phyloP scores from a whole-genome alignment of 2,113 vertebrate genomes.

The Leptobrachium leishanense region DNA sequence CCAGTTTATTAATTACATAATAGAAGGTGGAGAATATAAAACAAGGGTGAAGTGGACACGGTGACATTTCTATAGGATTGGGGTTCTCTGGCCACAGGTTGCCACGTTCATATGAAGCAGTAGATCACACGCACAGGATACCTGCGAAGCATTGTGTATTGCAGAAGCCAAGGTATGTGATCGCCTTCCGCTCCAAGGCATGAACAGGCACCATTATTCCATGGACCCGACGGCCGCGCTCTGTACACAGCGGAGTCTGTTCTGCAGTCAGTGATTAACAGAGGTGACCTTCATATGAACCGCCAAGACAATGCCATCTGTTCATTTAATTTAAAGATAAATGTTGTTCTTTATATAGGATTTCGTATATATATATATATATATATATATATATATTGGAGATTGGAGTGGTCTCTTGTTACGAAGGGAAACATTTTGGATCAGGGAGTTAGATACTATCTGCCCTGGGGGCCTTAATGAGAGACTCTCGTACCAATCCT shows the following conservation, averaged over 20 bases:
- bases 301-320: neutral
- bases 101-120: neutral
- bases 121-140: neutral
- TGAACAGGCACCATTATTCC: neutral
- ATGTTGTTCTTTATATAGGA: neutral
- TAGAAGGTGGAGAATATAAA: no score
- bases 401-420: no score
- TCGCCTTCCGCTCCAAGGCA: conserved; percentile 11
- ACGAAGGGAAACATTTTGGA: no score
- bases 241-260: conserved; percentile 38
- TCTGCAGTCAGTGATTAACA: conserved; percentile 16
- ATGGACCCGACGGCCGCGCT: neutral
- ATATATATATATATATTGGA: no score
- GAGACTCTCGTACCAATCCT: no score
- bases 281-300: conserved; percentile 36
- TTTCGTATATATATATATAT: no score
- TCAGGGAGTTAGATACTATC: no score
- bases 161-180: conserved; percentile 2
- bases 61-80: neutral
- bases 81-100: neutral
- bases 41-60: neutral
- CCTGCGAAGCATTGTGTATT: neutral
- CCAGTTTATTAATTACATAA: no score
- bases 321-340: neutral
- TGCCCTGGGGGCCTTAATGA: no score